Conservation (phyloP, 2,113 vertebrate species). For the Pseudois nayaur region DNA sequence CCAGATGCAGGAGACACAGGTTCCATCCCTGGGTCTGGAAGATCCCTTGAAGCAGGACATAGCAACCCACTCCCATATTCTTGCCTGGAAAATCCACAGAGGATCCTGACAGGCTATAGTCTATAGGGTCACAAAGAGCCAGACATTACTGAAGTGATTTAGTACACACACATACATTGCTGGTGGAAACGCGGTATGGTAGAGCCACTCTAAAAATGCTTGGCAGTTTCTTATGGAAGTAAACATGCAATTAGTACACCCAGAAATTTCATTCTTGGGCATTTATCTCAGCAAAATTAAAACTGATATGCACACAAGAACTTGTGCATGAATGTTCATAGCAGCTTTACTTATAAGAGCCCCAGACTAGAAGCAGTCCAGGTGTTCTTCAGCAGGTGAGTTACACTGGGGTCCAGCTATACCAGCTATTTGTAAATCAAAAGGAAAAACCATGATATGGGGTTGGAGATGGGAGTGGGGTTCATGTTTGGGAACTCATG, state of each 20-base stretch:
- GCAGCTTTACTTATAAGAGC: neutral
- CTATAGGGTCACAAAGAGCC: neutral
- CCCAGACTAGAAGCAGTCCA: neutral
- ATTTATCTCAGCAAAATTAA: neutral
- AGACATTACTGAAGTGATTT: neutral
- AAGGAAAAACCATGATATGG: neutral
- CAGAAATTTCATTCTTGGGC: neutral
- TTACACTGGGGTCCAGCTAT: neutral
- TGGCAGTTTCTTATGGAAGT: neutral
- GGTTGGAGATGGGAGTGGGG: no score
- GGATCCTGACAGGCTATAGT: neutral
- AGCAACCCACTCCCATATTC: neutral
- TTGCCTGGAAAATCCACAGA: neutral
- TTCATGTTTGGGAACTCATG: no score
- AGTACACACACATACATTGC: neutral
- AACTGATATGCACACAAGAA: neutral
- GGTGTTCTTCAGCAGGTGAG: neutral
- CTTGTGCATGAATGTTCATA: neutral
- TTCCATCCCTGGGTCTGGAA: neutral
- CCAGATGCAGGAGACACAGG: neutral
- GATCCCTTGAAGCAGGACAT: neutral
- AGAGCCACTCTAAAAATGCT: neutral
- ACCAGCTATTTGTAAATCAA: neutral
- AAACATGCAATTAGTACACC: conserved; percentile 19
- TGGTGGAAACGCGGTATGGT: neutral